Conservation (phyloP, 2,797 vertebrate genomes). For the Falco naumanni region DNA sequence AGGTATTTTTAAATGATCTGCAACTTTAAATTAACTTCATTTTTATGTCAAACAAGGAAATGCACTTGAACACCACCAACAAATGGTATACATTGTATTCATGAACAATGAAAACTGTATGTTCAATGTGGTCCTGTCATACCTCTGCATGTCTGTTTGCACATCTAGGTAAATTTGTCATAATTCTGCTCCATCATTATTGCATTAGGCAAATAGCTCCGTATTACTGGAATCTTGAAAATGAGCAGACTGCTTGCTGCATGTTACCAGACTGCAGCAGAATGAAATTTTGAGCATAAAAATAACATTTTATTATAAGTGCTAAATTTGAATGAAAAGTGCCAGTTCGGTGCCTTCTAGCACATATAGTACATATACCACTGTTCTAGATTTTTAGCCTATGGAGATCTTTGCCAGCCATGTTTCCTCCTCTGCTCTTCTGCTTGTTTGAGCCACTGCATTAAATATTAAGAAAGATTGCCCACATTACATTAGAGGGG, state of each 20-base stretch:
- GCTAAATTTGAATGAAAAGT: neutral
- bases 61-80: neutral
- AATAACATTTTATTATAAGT: neutral
- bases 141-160: neutral
- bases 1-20: neutral
- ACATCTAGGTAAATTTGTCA: neutral
- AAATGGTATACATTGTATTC: neutral
- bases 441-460: neutral
- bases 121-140: neutral
- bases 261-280: neutral
- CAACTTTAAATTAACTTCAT: neutral
- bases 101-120: neutral
- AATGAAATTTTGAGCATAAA: neutral
- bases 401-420: neutral
- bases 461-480: neutral
- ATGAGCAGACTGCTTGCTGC: neutral
- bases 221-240: neutral
- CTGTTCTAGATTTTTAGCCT: neutral
- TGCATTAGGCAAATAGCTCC: neutral
- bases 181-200: neutral
- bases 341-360: neutral
- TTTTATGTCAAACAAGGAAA: neutral
- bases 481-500: neutral
- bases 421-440: neutral
- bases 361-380: fast-evolving